phyloP scores from a whole-genome alignment of 2,113 vertebrate genomes.

The Plotosus lineatus region DNA sequence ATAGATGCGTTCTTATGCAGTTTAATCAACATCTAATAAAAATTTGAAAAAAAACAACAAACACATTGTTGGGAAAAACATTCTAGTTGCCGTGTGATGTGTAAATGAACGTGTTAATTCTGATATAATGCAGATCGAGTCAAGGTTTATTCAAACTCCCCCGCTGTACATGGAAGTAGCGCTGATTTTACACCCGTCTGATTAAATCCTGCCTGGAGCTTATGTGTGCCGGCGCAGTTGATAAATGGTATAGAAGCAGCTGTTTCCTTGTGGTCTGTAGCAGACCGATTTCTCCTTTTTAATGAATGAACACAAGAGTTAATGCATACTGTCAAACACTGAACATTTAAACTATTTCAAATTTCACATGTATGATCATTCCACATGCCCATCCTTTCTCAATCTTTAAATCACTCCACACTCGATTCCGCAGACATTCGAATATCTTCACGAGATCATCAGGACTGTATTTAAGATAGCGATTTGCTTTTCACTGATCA shows the following conservation, averaged over 20 bases:
- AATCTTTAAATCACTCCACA: neutral
- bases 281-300: neutral
- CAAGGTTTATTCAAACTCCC: neutral
- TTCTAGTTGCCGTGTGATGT: neutral
- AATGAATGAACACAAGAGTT: neutral
- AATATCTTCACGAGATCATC: neutral
- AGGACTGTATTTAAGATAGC: neutral
- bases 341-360: neutral
- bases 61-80: neutral
- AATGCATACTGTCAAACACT: neutral
- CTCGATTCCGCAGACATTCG: too few species aligned
- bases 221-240: neutral
- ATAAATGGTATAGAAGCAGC: slow-evolving; percentile 5
- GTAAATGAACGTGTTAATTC: neutral
- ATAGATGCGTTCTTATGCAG: neutral
- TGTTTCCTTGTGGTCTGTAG: neutral
- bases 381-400: too few species aligned
- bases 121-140: neutral
- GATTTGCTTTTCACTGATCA: neutral
- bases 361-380: too few species aligned
- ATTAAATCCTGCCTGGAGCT: neutral
- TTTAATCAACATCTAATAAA: neutral
- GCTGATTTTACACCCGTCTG: neutral
- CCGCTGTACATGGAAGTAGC: neutral
- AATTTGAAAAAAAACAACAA: neutral